Conservation (phyloP, 2,888 invertebrate genomes). For the Alcis repandata region DNA sequence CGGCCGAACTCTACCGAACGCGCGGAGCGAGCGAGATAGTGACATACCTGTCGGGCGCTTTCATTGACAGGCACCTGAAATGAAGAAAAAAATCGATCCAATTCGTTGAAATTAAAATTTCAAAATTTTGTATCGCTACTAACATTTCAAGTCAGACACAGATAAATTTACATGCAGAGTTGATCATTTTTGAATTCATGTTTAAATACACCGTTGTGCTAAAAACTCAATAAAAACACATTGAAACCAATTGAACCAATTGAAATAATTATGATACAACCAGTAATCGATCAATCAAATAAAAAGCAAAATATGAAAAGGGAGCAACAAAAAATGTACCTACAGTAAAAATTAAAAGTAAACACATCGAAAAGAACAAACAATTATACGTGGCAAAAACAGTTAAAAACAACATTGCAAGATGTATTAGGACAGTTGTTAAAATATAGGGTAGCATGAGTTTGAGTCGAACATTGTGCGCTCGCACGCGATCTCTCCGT, state of each 20-base stretch:
- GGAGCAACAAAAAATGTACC: conserved; percentile 62
- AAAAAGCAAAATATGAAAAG: conserved; percentile 45
- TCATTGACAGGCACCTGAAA: conserved; percentile 92
- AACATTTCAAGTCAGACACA: conserved; percentile 67
- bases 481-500: conserved; percentile 76
- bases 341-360: conserved; percentile 81
- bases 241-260: conserved; percentile 18
- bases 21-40: conserved; percentile 78
- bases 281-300: conserved; percentile 54
- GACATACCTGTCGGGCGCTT: conserved; percentile 91
- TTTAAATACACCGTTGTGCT: conserved; percentile 10
- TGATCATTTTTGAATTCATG: conserved; percentile 22
- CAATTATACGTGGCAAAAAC: conserved; percentile 82
- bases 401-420: conserved; percentile 86
- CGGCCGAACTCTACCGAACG: conserved; percentile 82
- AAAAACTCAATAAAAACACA: neutral
- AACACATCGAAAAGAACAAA: conserved; percentile 81
- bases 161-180: conserved; percentile 85
- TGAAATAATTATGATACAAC: conserved; percentile 31
- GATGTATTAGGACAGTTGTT: conserved; percentile 87
- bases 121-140: conserved; percentile 65
- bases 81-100: conserved; percentile 89
- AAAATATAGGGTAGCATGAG: conserved; percentile 84
- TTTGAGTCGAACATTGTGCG: conserved; percentile 77
- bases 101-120: conserved; percentile 87